Evolutionary conservation across 2,113 vertebrate genomes (phyloP), one percentile per base, ranked within the genome.

Genomic region (Clupea harengus): DNA sequence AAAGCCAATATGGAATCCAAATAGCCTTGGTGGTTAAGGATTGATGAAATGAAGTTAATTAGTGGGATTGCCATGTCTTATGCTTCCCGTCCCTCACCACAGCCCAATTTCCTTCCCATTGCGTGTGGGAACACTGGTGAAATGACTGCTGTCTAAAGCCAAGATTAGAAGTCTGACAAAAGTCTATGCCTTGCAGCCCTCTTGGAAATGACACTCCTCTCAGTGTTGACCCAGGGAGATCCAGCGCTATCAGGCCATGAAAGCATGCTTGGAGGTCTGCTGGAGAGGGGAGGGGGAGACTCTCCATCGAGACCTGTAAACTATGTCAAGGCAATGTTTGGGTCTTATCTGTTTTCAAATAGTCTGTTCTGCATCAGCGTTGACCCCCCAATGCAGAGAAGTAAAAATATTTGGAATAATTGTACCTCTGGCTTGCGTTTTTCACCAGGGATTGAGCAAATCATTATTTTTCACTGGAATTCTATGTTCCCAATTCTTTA

Each of bases 21-120:
- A 90, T 90, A 85, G 85, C 89, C 88, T 92, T 86, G 88, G 91
- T 90, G 91, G 92, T 92, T 82, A 44, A 84, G 45, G 90, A 90
- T 89, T 93, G 90, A 92, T 93, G 90, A 92, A 84, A 92, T 91
- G 91, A 92, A 89, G 92, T 90, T 92, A 88, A 92, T 94, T 94
- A 91, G 92, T 72, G 85, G 50, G 85, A 91, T 89, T 90, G 81
- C 93, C 88, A 90, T 92, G 91, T 92, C 91, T 89, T 90, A 89
- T 90, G 91, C 91, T 93, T 93, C 94, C 92, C 89, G 89, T 90
- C 50, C 57, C 86, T 81, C 84, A 87, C 88, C 93, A 82, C 91
- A 93, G 89, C 57, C 78, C 2, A 64, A 84, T 90, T 92, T 90
- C 90, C 87, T 84, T 83, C 83, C 84, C 57, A 83, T 81, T 64